These are phyloP conservation scores for Megaceryle alcyon DNA, from an alignment of 2,797 vertebrate genomes.

Conservation along the genomic window DNA sequence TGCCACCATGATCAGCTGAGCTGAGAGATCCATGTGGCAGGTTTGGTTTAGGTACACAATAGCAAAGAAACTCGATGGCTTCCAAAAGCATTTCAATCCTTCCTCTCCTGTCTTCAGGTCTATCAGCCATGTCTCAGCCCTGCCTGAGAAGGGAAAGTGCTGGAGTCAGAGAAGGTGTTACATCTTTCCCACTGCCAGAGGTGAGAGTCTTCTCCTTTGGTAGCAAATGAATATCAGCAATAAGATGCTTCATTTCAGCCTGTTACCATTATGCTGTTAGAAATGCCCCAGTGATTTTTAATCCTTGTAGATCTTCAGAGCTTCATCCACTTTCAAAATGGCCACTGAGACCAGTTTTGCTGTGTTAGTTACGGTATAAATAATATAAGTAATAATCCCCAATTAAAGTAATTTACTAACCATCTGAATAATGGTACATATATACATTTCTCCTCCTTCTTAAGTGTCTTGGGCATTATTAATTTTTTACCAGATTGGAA, in stretches of 20 bases:
- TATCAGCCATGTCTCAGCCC: background rate
- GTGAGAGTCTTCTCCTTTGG: background rate
- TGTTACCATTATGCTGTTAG: background rate
- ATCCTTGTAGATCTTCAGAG: background rate
- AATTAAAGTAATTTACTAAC: background rate
- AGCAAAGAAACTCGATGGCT: background rate
- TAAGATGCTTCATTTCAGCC: background rate
- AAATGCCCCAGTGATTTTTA: background rate
- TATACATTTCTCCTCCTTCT: background rate
- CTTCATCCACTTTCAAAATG: background rate
- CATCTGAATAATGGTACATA: background rate
- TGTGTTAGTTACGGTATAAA: background rate
- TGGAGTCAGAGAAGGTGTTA: background rate
- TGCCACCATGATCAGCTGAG: background rate
- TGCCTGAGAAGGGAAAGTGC: background rate
- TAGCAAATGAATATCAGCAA: background rate
- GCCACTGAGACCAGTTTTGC: background rate
- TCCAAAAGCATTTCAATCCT: background rate
- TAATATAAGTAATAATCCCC: background rate
- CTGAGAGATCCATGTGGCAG: fast-evolving
- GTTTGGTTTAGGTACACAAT: background rate
- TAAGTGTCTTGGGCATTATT: background rate
- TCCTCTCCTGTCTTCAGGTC: background rate
- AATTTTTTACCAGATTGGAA: background rate
- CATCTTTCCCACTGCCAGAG: background rate